Conservation (phyloP, 1,140 invertebrate species). For the Bombus waltoni region DNA sequence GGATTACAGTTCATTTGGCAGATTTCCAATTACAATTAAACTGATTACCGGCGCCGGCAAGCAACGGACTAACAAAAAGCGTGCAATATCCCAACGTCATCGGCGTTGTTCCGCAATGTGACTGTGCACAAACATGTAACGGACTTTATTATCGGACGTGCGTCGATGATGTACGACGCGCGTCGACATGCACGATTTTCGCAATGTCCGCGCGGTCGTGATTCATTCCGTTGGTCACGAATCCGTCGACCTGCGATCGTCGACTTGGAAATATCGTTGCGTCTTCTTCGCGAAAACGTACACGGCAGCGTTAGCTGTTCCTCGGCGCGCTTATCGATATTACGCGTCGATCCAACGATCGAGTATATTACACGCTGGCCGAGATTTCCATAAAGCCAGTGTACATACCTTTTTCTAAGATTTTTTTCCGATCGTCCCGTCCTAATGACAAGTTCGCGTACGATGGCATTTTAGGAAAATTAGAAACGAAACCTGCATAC, state of each 20-base stretch:
- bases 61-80: conserved; percentile 56
- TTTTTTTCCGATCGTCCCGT: too few species aligned
- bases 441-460: too few species aligned
- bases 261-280: background rate
- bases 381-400: too few species aligned
- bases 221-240: conserved; percentile 41
- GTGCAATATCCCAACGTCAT: conserved; percentile 45
- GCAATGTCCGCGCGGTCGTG: conserved; percentile 32
- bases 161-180: conserved; percentile 45
- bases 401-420: too few species aligned
- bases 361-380: too few species aligned
- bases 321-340: too few species aligned
- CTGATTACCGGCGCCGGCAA: conserved; percentile 58
- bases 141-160: conserved; percentile 60
- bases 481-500: too few species aligned
- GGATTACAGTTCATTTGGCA: conserved; percentile 71
- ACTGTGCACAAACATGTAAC: conserved; percentile 53
- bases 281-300: background rate
- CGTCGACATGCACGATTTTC: conserved; percentile 57
- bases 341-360: too few species aligned
- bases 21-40: conserved; percentile 73
- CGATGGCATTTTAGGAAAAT: too few species aligned
- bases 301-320: too few species aligned
- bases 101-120: conserved; percentile 42
- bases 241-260: conserved; percentile 24